These are phyloP conservation scores for rabbit (Oryctolagus cuniculus) DNA, from an alignment of 2,113 vertebrate species.

Conservation along the genomic window mOryCun1.1 NC_091453.1:95155501-95156000, in stretches of 20 bases:
- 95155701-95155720: slow-evolving; percentile 11
- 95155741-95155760: background rate
- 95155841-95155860: slow-evolving; percentile 14
- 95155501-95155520: slow-evolving; percentile 69
- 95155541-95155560: slow-evolving; percentile 64
- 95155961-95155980: background rate
- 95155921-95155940: background rate
- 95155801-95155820: slow-evolving; percentile 5
- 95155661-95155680: slow-evolving; percentile 39
- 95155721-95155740: slow-evolving; percentile 20
- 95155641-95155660: slow-evolving; percentile 20
- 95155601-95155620: slow-evolving; percentile 28
- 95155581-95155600: slow-evolving; percentile 58
- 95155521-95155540: slow-evolving; percentile 67
- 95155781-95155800: background rate
- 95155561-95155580: slow-evolving; percentile 63
- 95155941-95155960: slow-evolving; percentile 18
- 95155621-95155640: background rate
- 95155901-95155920: slow-evolving; percentile 1
- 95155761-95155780: background rate
- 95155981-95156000: no score
- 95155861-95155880: background rate
- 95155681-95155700: slow-evolving; percentile 26
- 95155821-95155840: background rate
- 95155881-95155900: background rate